phyloP scores from a whole-genome alignment of 2,113 vertebrate species.

The Boulengeromyrus knoepffleri region DNA sequence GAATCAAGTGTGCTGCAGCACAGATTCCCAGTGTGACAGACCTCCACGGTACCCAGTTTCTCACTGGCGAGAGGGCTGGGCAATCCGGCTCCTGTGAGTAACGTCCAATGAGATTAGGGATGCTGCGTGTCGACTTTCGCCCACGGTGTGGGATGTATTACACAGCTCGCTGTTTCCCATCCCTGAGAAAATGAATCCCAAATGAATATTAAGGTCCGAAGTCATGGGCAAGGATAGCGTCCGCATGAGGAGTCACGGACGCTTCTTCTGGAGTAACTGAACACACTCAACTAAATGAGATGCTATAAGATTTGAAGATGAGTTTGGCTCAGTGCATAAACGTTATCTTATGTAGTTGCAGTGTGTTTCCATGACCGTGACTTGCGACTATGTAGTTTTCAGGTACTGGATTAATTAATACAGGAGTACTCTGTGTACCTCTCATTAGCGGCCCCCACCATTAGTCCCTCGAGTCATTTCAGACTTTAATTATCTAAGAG shows the following conservation, averaged over 20 bases:
- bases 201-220: background rate
- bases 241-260: background rate
- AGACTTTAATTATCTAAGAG: constrained; percentile 13
- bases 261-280: background rate
- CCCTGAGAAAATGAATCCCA: background rate
- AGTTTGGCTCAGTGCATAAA: background rate
- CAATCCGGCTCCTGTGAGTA: background rate
- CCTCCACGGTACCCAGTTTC: background rate
- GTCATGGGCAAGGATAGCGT: background rate
- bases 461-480: constrained; percentile 3
- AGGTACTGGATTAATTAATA: background rate
- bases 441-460: background rate
- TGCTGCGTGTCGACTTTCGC: background rate
- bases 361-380: background rate
- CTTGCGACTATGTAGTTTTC: background rate
- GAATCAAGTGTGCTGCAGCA: background rate
- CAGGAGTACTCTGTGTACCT: background rate
- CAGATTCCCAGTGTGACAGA: background rate
- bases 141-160: background rate
- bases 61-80: background rate
- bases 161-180: background rate
- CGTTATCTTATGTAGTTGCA: background rate
- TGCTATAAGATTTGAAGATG: background rate
- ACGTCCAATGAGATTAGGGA: background rate
- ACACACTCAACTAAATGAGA: background rate